Conservation (phyloP, 2,113 vertebrate genomes). For the Pardalotus punctatus region DNA sequence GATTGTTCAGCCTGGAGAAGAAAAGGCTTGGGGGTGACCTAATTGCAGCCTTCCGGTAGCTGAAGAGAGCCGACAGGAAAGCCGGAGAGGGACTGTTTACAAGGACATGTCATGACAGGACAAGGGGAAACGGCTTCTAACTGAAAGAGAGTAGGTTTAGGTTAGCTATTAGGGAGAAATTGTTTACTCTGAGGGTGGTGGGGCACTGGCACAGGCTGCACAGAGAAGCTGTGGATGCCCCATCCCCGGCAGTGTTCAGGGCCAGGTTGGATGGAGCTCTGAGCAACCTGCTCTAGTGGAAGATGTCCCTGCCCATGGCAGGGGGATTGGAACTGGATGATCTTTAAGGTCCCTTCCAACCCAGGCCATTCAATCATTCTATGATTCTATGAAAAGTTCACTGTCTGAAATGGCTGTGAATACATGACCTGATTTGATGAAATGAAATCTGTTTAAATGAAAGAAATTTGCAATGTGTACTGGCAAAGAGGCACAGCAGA, state of each 20-base stretch:
- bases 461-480: neutral
- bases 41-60: too few species aligned
- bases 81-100: neutral
- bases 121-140: neutral
- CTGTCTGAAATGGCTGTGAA: neutral
- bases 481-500: neutral
- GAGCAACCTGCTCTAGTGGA: fast-evolving
- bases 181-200: neutral
- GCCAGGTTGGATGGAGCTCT: neutral
- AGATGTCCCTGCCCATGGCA: neutral
- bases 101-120: too few species aligned
- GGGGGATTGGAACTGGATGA: neutral
- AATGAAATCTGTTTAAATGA: neutral
- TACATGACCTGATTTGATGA: neutral
- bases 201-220: neutral
- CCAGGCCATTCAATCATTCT: neutral
- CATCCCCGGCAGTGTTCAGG: neutral
- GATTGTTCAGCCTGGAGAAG: neutral
- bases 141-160: neutral
- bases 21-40: neutral
- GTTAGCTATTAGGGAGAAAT: neutral
- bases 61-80: neutral
- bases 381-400: neutral
- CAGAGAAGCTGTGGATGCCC: neutral
- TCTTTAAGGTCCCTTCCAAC: neutral